phyloP scores from a whole-genome alignment of 1,140 invertebrate genomes.

The Aricia agestis region DNA sequence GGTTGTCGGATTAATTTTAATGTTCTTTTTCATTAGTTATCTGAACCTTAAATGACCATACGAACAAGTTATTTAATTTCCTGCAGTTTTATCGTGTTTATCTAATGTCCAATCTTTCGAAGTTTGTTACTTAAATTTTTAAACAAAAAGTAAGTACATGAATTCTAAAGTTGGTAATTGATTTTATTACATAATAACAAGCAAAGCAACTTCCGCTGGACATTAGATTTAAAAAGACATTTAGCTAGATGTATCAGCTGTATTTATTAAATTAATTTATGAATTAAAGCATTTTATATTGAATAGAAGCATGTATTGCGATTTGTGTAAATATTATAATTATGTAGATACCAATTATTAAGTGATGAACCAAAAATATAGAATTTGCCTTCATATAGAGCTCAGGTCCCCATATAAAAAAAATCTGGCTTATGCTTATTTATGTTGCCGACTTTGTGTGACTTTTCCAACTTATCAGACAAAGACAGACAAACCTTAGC shows the following conservation, averaged over 20 bases:
- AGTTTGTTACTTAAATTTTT: background rate
- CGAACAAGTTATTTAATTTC: no score
- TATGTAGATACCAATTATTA: background rate
- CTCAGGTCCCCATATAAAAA: no score
- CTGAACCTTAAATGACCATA: no score
- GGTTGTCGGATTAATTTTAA: no score
- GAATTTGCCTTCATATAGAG: no score
- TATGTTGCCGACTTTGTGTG: no score
- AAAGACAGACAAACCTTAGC: no score
- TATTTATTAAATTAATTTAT: conserved; percentile 12
- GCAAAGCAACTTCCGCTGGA: background rate
- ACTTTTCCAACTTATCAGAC: no score
- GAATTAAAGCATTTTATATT: conserved; percentile 4
- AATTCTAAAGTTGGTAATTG: background rate
- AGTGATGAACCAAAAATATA: conserved; percentile 1
- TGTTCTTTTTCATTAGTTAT: no score
- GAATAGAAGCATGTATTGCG: background rate
- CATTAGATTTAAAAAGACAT: conserved; percentile 1
- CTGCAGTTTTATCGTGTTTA: no score
- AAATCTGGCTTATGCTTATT: no score
- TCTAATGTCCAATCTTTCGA: background rate
- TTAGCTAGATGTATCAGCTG: background rate
- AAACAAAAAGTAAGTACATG: background rate
- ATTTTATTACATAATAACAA: no score
- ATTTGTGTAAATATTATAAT: conserved; percentile 6